phyloP scores from a whole-genome alignment of 2,888 invertebrate genomes.

The Alviniconcha strummeri region DNA sequence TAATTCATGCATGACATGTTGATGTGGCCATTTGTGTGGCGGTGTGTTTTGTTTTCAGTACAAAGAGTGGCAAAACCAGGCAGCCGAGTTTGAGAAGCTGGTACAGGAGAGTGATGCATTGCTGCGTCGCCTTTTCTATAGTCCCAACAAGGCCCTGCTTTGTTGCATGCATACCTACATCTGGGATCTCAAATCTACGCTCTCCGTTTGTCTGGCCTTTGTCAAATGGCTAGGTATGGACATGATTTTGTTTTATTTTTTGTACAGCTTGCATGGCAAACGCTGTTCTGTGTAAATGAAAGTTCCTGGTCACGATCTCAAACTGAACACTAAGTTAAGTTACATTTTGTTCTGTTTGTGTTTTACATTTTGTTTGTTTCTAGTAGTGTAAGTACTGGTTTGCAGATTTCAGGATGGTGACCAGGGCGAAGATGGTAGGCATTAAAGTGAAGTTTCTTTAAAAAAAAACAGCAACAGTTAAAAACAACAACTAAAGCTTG shows the following conservation, averaged over 20 bases:
- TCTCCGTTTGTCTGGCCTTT: conserved; percentile 91
- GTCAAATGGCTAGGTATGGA: conserved; percentile 92
- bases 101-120: conserved; percentile 57
- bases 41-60: not conserved
- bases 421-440: too few species aligned
- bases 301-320: too few species aligned
- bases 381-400: too few species aligned
- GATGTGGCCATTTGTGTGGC: too few species aligned
- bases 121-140: conserved; percentile 61
- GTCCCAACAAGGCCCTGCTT: conserved; percentile 81
- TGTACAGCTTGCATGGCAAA: too few species aligned
- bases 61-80: conserved; percentile 87
- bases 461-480: too few species aligned
- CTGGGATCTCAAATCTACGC: conserved; percentile 94
- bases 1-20: too few species aligned
- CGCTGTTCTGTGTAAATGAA: too few species aligned
- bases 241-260: not conserved
- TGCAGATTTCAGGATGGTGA: too few species aligned
- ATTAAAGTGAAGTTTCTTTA: too few species aligned
- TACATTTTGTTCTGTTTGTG: not conserved
- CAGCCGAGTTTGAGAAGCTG: conserved; percentile 85
- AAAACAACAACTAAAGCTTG: too few species aligned
- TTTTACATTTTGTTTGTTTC: not conserved
- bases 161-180: conserved; percentile 96
- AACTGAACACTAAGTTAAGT: not conserved